A percentile compares a stretch with the other conserved stretches of the same genome.
Evolutionary conservation across 2,888 invertebrate species (phyloP).

Genomic region (Subacronicta megacephala): DNA sequence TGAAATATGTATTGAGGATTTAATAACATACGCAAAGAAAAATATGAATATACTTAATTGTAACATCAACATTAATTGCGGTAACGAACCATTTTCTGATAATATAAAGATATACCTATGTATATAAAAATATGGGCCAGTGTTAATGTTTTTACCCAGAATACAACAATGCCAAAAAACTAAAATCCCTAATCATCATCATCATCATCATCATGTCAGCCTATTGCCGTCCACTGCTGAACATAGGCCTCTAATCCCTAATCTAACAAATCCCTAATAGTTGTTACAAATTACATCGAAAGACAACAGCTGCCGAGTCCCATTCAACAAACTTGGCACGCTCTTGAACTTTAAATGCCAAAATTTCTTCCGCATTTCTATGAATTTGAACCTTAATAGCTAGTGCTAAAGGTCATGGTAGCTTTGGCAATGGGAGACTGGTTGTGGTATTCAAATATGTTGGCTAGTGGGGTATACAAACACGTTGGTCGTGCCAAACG

Average conservation of each 20-base stretch:
- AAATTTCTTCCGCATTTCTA: conserved; percentile 20
- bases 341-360: conserved; percentile 51
- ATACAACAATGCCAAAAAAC: conserved; percentile 33
- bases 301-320: conserved; percentile 59
- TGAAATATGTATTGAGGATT: conserved; percentile 2
- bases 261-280: conserved; percentile 23
- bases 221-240: too few relatives aligned
- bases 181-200: conserved; percentile 19
- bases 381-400: conserved; percentile 56
- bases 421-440: conserved; percentile 30
- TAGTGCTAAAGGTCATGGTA: conserved; percentile 44
- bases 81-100: neutral
- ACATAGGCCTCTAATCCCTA: too few relatives aligned
- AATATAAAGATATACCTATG: neutral
- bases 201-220: too few relatives aligned
- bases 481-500: conserved; percentile 68
- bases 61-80: neutral
- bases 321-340: conserved; percentile 66
- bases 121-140: conserved; percentile 3
- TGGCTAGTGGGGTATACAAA: conserved; percentile 61
- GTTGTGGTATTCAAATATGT: conserved; percentile 56
- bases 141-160: conserved; percentile 10
- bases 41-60: neutral
- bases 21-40: neutral
- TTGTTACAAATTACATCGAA: conserved; percentile 38